Evolutionary conservation across 2,888 invertebrate species (phyloP), one percentile per base, ranked within the genome.

Genomic region (Chalcosyrphus nemorum): DNA sequence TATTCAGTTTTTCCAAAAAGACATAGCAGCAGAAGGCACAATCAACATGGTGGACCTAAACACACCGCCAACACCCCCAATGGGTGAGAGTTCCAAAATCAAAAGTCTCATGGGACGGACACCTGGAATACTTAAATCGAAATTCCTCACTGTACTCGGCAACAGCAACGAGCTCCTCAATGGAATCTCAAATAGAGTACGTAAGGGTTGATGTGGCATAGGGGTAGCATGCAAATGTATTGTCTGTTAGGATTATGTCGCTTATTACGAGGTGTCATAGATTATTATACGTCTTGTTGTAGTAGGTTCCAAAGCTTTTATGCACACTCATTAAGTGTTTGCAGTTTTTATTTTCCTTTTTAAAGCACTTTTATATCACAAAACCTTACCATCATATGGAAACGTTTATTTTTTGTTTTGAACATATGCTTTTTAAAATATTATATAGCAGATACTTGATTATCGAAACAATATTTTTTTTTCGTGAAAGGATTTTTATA

Each of bases 111-210:
- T 92, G 91, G 92, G 91, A 29, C 89, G 90, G 2, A 90, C 90
- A 54, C 92, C 92, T 21, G 92, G 92, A 80, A 90, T 92, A 78
- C 88, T 93, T 24, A 92, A 92, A 86, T 91, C 92, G 24, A 92
- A 92, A 86, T 91, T 92, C 86, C 87, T 92, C 63, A 92, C 92
- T 2, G 92, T 93, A 71, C 88, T 93, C 59, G 92, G 92, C 47
- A 92, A 92, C 82, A 92, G 93, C 86, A 92, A 92, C 81, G 92
- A 93, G 87, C 88, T 93, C 68, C 89, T 93, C 72, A 92, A 91
- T 82, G 92, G 92, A 45, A 91, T 92, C 87, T 92, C 92, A 27
- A 92, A 92, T 88, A 92, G 92, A 91, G 92, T 92, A 88, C 86
- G 89, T 87, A 56, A 15, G n/a, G 24, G 24, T 5, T 7, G 35